Percentiles rank a stretch among this genome's conserved stretches.
Conservation (phyloP, 2,113 vertebrate genomes). For the Mixornis gularis region DNA sequence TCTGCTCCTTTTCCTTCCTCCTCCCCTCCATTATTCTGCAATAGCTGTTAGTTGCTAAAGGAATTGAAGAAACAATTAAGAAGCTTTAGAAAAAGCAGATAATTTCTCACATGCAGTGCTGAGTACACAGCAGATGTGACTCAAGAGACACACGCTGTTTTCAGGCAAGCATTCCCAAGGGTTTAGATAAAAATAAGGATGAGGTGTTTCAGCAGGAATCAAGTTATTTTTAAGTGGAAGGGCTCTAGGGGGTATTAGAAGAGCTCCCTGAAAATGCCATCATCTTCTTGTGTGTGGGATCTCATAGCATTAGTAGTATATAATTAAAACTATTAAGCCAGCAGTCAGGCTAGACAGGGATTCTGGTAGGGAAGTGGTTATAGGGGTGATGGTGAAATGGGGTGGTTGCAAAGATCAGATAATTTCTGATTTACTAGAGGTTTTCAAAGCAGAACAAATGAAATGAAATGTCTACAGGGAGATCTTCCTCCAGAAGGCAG, state of each 20-base stretch:
- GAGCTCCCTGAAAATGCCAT: neutral
- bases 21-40: neutral
- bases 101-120: conserved; percentile 12
- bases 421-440: neutral
- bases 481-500: neutral
- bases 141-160: conserved; percentile 38
- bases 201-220: neutral
- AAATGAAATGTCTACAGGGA: neutral
- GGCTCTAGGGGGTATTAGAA: neutral
- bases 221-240: conserved; percentile 28
- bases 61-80: conserved; percentile 36
- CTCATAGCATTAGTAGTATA: neutral
- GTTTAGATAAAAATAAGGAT: conserved; percentile 32
- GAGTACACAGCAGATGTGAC: conserved; percentile 14
- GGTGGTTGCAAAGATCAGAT: neutral
- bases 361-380: neutral
- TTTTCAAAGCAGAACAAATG: neutral
- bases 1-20: neutral
- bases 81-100: conserved; percentile 1
- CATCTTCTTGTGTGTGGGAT: neutral
- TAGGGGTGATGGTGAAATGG: neutral
- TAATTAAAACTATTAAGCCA: neutral
- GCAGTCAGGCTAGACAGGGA: neutral
- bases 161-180: neutral
- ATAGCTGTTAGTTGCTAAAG: neutral